A percentile compares a stretch with the other conserved stretches of the same genome.
Conservation (phyloP, 1,140 invertebrate species). For the Mesaphorura yosii region DNA sequence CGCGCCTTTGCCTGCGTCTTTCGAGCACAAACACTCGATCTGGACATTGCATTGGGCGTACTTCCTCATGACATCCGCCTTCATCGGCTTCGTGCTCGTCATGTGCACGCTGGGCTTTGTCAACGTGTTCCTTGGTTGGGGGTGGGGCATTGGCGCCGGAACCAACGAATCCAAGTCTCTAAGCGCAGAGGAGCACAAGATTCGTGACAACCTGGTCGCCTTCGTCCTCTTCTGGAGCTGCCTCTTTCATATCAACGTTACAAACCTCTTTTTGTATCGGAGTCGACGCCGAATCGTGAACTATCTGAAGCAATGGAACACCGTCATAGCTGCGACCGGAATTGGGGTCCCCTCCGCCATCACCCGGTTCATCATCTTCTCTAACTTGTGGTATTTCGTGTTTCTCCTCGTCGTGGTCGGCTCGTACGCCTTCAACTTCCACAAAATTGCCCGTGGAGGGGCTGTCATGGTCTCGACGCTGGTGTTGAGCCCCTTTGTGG, state of each 20-base stretch:
- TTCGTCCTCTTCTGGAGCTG: slow-evolving; percentile 29
- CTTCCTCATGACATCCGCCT: slow-evolving; percentile 15
- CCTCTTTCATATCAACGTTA: slow-evolving; percentile 15
- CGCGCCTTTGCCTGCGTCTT: too few relatives aligned
- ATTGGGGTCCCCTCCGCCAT: slow-evolving; percentile 7
- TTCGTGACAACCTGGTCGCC: slow-evolving; percentile 20
- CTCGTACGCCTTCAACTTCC: too few relatives aligned
- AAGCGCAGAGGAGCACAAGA: neutral
- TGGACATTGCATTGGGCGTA: slow-evolving; percentile 19
- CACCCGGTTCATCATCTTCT: slow-evolving; percentile 11
- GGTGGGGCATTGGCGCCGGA: too few relatives aligned
- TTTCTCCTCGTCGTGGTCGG: too few relatives aligned
- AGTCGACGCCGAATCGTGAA: slow-evolving; percentile 13
- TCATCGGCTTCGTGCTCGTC: slow-evolving; percentile 12
- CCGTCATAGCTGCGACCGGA: slow-evolving; percentile 7
- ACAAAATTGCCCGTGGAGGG: too few relatives aligned
- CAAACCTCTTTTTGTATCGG: slow-evolving; percentile 12
- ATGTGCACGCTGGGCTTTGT: slow-evolving; percentile 13
- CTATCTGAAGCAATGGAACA: slow-evolving; percentile 25
- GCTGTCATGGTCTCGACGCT: slow-evolving; percentile 16
- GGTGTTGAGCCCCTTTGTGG: slow-evolving; percentile 11
- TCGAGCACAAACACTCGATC: too few relatives aligned
- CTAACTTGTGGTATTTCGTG: slow-evolving; percentile 12
- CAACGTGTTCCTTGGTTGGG: slow-evolving; percentile 11
- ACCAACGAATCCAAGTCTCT: neutral